Conservation (phyloP, 2,113 vertebrate species). For the Amia ocellicauda region DNA sequence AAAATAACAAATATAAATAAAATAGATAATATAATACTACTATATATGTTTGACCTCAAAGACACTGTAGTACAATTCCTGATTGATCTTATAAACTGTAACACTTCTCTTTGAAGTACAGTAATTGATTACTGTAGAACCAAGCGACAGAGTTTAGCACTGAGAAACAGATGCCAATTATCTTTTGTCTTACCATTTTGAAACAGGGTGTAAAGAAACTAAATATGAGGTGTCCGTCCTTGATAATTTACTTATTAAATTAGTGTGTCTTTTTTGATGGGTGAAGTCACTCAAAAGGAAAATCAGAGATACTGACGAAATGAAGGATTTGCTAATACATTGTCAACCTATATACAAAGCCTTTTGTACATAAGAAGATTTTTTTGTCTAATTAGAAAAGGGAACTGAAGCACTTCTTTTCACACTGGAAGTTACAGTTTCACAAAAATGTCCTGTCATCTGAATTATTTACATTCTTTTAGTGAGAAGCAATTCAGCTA, state of each 20-base stretch:
- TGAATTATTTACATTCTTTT: too few relatives aligned
- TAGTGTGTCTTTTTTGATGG: constrained; percentile 13
- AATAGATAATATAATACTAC: too few relatives aligned
- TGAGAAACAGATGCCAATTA: constrained; percentile 29
- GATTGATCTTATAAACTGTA: neutral
- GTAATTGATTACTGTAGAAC: constrained; percentile 44
- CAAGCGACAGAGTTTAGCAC: constrained; percentile 32
- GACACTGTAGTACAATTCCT: too few relatives aligned
- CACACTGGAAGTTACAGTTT: too few relatives aligned
- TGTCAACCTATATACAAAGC: too few relatives aligned
- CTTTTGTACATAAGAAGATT: too few relatives aligned
- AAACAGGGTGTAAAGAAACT: constrained; percentile 21
- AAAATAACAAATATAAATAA: too few relatives aligned
- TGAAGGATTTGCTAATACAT: too few relatives aligned
- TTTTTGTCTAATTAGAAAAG: neutral
- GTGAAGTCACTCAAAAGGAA: too few relatives aligned
- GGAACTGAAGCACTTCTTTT: neutral
- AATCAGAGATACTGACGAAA: too few relatives aligned
- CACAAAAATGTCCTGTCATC: neutral
- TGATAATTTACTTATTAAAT: constrained; percentile 26
- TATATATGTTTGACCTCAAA: too few relatives aligned
- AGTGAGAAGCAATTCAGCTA: too few relatives aligned
- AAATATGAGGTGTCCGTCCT: constrained; percentile 22
- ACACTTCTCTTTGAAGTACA: constrained; percentile 29
- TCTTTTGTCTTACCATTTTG: constrained; percentile 25